Evolutionary conservation across 2,113 vertebrate species (phyloP).

Genomic region (Brienomyrus brachyistius): DNA sequence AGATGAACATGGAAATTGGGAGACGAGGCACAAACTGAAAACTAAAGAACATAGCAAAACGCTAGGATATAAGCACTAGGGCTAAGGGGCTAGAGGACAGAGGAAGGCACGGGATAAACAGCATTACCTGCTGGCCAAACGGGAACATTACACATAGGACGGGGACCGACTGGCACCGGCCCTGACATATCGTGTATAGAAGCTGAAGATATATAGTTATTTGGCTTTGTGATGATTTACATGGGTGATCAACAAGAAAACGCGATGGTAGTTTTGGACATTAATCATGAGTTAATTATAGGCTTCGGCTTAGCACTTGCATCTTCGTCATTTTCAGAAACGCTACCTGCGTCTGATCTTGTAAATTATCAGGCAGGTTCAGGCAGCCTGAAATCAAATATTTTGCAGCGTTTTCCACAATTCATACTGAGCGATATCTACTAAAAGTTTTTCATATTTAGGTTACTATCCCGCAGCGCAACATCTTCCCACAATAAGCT

Average conservation of each 20-base stretch:
- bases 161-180: too few relatives aligned
- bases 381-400: background rate
- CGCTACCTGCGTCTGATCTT: background rate
- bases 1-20: background rate
- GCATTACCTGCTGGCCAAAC: too few relatives aligned
- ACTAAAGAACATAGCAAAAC: background rate
- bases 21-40: background rate
- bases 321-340: background rate
- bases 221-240: background rate
- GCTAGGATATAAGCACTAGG: background rate
- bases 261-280: too few relatives aligned
- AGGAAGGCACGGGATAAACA: too few relatives aligned
- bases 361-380: background rate
- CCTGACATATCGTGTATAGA: background rate
- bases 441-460: background rate
- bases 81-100: background rate
- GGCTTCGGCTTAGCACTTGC: background rate
- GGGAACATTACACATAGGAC: too few relatives aligned
- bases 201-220: background rate
- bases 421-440: background rate
- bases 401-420: background rate
- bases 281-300: background rate
- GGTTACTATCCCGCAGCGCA: background rate
- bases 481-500: background rate
- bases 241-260: background rate